Evolutionary conservation across 1,140 invertebrate genomes (phyloP).

Genomic region (Drosophila kurseongensis): DNA sequence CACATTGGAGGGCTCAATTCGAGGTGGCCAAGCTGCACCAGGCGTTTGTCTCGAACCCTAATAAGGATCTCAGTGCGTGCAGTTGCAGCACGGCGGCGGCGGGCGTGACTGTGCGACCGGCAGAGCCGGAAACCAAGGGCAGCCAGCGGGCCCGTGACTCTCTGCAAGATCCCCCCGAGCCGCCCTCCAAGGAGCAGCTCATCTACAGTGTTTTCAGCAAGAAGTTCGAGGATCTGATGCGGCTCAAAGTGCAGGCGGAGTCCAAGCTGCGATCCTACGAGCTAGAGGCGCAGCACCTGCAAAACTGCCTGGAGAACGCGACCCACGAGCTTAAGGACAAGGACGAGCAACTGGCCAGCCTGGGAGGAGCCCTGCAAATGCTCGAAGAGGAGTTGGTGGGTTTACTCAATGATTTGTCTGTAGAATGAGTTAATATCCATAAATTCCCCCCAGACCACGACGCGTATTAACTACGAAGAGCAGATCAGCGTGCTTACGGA

Average conservation of each 20-base stretch:
- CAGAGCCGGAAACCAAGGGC: constrained; percentile 43
- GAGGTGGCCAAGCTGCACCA: constrained; percentile 86
- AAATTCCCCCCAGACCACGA: constrained; percentile 86
- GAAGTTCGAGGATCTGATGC: constrained; percentile 78
- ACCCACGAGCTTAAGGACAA: constrained; percentile 80
- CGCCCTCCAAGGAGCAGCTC: constrained; percentile 72
- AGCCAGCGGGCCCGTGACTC: constrained; percentile 57
- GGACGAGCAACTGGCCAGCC: constrained; percentile 85
- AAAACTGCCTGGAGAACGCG: constrained; percentile 79
- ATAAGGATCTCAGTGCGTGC: constrained; percentile 62
- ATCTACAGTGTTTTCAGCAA: constrained; percentile 76
- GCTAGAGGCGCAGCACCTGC: constrained; percentile 71
- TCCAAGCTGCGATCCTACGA: constrained; percentile 70
- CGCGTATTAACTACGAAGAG: constrained; percentile 93
- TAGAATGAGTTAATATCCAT: neutral
- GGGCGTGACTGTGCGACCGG: constrained; percentile 61
- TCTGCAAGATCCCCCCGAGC: constrained; percentile 54
- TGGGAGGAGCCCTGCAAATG: constrained; percentile 85
- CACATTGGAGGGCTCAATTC: constrained; percentile 87
- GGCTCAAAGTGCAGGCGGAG: constrained; percentile 71
- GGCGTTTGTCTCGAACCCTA: constrained; percentile 58
- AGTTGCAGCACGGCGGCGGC: constrained; percentile 78
- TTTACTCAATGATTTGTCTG: neutral
- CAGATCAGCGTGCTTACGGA: constrained; percentile 96
- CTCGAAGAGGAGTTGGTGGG: constrained; percentile 86